A percentile compares a stretch with the other conserved stretches of the same genome.
These are phyloP conservation scores for Hoplodrina ambigua DNA, from an alignment of 2,888 invertebrate genomes.

Conservation along the genomic window DNA sequence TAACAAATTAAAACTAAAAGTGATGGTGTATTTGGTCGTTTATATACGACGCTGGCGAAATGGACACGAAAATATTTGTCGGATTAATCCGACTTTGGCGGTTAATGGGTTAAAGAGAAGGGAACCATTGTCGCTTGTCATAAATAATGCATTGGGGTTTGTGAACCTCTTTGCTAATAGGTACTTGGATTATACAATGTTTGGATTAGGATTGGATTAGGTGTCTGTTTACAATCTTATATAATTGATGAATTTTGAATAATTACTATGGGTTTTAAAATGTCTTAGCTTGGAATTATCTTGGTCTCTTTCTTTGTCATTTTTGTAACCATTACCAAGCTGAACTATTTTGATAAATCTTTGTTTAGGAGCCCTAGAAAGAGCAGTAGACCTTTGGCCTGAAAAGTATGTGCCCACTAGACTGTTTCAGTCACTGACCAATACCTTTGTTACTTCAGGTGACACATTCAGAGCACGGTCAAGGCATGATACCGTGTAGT, in stretches of 20 bases:
- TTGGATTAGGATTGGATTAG: background rate
- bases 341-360: background rate
- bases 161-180: constrained; percentile 44
- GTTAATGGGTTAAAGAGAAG: too few relatives aligned
- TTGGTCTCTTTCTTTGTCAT: background rate
- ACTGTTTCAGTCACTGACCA: too few relatives aligned
- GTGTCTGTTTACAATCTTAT: background rate
- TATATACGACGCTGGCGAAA: too few relatives aligned
- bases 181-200: constrained; percentile 11
- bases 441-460: too few relatives aligned
- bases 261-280: background rate
- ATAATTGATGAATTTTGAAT: constrained; percentile 16
- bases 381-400: too few relatives aligned
- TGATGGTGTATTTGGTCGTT: too few relatives aligned
- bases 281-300: background rate
- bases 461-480: too few relatives aligned
- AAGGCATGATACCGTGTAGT: too few relatives aligned
- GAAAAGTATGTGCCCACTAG: too few relatives aligned
- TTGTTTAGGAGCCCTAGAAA: background rate
- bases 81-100: too few relatives aligned
- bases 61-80: too few relatives aligned
- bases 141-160: constrained; percentile 60
- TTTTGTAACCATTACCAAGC: background rate
- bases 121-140: constrained; percentile 52
- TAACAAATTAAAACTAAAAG: too few relatives aligned